Percentiles rank a stretch among this genome's conserved stretches.
phyloP scores from a whole-genome alignment of 2,888 invertebrate genomes.

The Mycogona germanica region DNA sequence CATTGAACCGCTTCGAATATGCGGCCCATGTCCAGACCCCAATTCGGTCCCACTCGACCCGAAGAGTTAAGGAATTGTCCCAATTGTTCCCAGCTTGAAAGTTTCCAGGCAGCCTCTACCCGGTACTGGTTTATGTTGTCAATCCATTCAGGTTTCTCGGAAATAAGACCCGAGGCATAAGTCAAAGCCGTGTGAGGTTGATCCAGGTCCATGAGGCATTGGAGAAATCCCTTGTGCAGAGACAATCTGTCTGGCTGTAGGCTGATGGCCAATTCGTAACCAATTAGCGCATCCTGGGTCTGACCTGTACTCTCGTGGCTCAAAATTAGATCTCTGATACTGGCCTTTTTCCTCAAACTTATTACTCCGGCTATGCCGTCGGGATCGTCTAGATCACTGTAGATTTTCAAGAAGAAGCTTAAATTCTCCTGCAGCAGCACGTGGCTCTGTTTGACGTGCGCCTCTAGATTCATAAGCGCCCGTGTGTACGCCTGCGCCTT shows the following conservation, averaged over 20 bases:
- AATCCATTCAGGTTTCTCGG: slow-evolving; percentile 32
- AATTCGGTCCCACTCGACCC: too few species aligned
- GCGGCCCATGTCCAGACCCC: too few species aligned
- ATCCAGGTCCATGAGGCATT: slow-evolving; percentile 73
- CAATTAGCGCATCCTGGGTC: slow-evolving; percentile 62
- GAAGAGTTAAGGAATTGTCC: slow-evolving; percentile 38
- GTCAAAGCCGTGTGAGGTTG: slow-evolving; percentile 73
- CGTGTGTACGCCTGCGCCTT: slow-evolving; percentile 38
- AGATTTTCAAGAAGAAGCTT: slow-evolving; percentile 52
- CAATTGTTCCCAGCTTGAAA: slow-evolving; percentile 69
- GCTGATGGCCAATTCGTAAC: slow-evolving; percentile 70
- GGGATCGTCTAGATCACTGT: slow-evolving; percentile 74
- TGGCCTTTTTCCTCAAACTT: slow-evolving; percentile 63
- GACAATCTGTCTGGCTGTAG: slow-evolving; percentile 34
- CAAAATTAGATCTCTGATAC: slow-evolving; percentile 66
- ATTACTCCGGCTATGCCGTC: slow-evolving; percentile 71
- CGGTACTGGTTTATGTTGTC: slow-evolving; percentile 45
- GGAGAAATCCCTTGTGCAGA: slow-evolving; percentile 57
- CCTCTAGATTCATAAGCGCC: slow-evolving; percentile 37
- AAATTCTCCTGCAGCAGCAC: slow-evolving; percentile 32
- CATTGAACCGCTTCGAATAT: too few species aligned
- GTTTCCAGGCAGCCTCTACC: slow-evolving; percentile 77
- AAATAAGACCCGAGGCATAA: slow-evolving; percentile 54
- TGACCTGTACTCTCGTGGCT: slow-evolving; percentile 61
- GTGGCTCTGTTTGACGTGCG: slow-evolving; percentile 30